Base-by-base conservation (phyloP, 2,888 invertebrate genomes). In the Scaeva pyrastri region DNA sequence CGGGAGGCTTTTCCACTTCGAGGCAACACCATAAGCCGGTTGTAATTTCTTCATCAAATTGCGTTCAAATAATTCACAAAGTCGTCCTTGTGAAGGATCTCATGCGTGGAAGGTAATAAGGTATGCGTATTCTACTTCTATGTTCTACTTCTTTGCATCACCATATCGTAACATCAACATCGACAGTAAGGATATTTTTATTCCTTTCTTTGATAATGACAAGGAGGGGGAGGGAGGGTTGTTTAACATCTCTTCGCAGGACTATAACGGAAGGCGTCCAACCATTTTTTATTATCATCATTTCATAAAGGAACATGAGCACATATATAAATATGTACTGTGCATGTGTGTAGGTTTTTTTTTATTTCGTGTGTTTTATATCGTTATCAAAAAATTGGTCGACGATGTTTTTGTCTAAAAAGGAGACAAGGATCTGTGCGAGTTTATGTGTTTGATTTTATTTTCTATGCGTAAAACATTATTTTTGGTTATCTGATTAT, bases 401-500 rank as follows among this genome's bases (percentile, higher is more conserved):
- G 31, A 31, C 48, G 31, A 31, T 41, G 58, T 58, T 58, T 62
- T 74, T 79, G 75, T 31, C 14, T 56, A 21, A 41, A 8, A 39
- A 39, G 12, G 39, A 60, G 60, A 72, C 36, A 66, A 66, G 66
- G 60, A 52, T 60, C 68, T 55, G 56, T 77, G 62, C 52, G 72
- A 66, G 16, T 73, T 72, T 84, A 48, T 66, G 48, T 36, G 48
- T 36, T 36, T 48, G 66, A 66, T 66, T 66, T 84, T 75, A 80
- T 72, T 75, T 84, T 68, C 7, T 4, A 31, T 31, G 68, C 72
- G 72, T 73, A 62, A 77, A 76, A 56, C 72, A 76, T 80, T 85
- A 70, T 85, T 81, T 85, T 85, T 56, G 81, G 73, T 76, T 81
- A 68, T 68, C 68, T 66, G 66, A 66, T 66, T 66, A 66, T 66